phyloP scores from a whole-genome alignment of 1,140 invertebrate genomes.

The Drosophila fuyamai region DNA sequence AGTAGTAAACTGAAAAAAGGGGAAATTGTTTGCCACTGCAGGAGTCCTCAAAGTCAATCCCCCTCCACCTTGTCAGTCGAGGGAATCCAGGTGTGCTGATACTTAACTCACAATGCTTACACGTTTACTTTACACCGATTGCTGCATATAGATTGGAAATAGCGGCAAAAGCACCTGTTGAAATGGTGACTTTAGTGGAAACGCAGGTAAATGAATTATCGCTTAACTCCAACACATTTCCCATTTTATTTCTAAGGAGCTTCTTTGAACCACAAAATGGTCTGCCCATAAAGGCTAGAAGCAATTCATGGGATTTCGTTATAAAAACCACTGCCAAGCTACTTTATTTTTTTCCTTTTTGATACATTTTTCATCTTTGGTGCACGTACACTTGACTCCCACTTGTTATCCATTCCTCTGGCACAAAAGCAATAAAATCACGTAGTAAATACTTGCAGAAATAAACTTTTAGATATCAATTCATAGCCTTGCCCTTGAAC shows the following conservation, averaged over 20 bases:
- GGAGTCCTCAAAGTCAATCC: slow-evolving; percentile 9
- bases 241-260: not conserved
- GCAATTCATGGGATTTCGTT: not conserved
- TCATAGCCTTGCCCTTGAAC: slow-evolving; percentile 6
- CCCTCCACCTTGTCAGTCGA: not conserved
- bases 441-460: slow-evolving; percentile 34
- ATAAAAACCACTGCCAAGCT: not conserved
- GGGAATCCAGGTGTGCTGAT: slow-evolving; percentile 9
- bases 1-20: slow-evolving; percentile 12
- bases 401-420: slow-evolving; percentile 4
- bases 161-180: slow-evolving; percentile 31
- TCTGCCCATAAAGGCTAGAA: not conserved
- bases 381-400: slow-evolving; percentile 29
- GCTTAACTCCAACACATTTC: slow-evolving; percentile 11
- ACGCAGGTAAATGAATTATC: slow-evolving; percentile 41
- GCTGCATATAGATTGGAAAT: slow-evolving; percentile 25
- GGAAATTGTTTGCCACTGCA: slow-evolving; percentile 30
- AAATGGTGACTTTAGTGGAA: not conserved
- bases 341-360: slow-evolving; percentile 8
- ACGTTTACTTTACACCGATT: slow-evolving; percentile 20
- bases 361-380: slow-evolving; percentile 27
- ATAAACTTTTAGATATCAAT: slow-evolving; percentile 7
- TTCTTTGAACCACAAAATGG: slow-evolving; percentile 16
- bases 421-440: slow-evolving; percentile 29
- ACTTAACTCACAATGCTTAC: slow-evolving; percentile 23